phyloP scores from a whole-genome alignment of 2,113 vertebrate genomes.

The Cyprinodon brontotheroides region DNA sequence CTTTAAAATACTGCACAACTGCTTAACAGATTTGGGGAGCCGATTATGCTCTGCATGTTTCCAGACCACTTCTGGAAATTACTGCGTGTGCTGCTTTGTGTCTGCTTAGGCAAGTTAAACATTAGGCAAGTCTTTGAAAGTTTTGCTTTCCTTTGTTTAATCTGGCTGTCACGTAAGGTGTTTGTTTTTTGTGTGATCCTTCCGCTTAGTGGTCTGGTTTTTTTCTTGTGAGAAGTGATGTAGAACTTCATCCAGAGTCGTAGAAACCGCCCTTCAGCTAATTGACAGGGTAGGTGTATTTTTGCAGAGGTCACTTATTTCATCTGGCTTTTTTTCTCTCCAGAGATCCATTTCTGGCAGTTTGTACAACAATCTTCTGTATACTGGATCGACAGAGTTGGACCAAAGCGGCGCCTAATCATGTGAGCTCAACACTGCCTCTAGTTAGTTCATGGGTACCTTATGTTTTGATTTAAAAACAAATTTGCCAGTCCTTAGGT shows the following conservation, averaged over 20 bases:
- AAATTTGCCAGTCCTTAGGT: neutral
- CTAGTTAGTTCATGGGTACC: neutral
- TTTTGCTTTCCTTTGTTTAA: neutral
- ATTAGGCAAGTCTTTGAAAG: no score
- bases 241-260: conserved; percentile 64
- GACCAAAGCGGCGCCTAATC: conserved; percentile 73
- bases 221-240: conserved; percentile 89
- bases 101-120: conserved; percentile 81
- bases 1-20: neutral
- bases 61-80: conserved; percentile 86
- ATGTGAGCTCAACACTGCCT: conserved; percentile 78
- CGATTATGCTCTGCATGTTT: conserved; percentile 83
- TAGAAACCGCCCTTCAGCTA: conserved; percentile 79
- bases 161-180: no score
- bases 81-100: conserved; percentile 87
- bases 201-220: conserved; percentile 85
- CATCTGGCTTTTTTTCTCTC: conserved; percentile 20
- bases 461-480: neutral
- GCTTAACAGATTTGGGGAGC: conserved; percentile 87
- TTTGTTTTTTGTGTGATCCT: neutral
- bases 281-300: conserved; percentile 82
- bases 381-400: conserved; percentile 86
- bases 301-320: no score
- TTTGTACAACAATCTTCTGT: conserved; percentile 49
- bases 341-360: conserved; percentile 78